phyloP scores from a whole-genome alignment of 1,140 invertebrate genomes.

The Nasonia vitripennis region DNA sequence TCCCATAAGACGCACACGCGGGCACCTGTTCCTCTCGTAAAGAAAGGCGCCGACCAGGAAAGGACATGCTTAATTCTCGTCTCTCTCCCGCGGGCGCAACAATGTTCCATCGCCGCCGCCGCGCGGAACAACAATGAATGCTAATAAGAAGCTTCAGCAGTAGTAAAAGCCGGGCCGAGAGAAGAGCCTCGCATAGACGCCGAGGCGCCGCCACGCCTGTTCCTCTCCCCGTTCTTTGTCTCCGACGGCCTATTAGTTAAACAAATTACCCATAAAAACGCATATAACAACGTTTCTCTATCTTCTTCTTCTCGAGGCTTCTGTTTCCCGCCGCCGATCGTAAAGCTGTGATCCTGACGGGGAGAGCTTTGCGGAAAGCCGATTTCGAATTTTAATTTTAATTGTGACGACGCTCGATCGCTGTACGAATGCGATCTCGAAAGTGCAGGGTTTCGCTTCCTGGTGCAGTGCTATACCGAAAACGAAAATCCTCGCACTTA shows the following conservation, averaged over 20 bases:
- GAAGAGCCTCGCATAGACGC: slow-evolving; percentile 52
- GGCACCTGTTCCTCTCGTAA: background rate
- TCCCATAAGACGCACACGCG: background rate
- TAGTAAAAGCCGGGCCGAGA: slow-evolving; percentile 39
- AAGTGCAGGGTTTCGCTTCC: too few species aligned
- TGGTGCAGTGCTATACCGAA: background rate
- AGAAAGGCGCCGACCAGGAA: slow-evolving; percentile 4
- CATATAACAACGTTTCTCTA: slow-evolving; percentile 14
- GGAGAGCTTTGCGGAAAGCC: too few species aligned
- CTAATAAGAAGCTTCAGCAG: slow-evolving; percentile 37
- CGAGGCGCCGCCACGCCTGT: slow-evolving; percentile 56
- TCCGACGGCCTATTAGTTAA: slow-evolving; percentile 66
- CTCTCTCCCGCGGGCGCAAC: background rate
- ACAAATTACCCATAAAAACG: slow-evolving; percentile 70
- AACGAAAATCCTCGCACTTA: background rate
- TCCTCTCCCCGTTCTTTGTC: slow-evolving; percentile 60
- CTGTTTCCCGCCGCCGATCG: background rate
- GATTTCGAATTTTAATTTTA: too few species aligned
- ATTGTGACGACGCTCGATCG: too few species aligned
- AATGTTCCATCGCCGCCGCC: slow-evolving; percentile 9
- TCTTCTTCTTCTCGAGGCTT: background rate
- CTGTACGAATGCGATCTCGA: too few species aligned
- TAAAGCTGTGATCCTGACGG: background rate
- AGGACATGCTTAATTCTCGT: slow-evolving; percentile 46
- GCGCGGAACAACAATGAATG: slow-evolving; percentile 41